These are phyloP conservation scores for Dione vanillae DNA, from an alignment of 2,888 invertebrate genomes.

Conservation along the genomic window DNA sequence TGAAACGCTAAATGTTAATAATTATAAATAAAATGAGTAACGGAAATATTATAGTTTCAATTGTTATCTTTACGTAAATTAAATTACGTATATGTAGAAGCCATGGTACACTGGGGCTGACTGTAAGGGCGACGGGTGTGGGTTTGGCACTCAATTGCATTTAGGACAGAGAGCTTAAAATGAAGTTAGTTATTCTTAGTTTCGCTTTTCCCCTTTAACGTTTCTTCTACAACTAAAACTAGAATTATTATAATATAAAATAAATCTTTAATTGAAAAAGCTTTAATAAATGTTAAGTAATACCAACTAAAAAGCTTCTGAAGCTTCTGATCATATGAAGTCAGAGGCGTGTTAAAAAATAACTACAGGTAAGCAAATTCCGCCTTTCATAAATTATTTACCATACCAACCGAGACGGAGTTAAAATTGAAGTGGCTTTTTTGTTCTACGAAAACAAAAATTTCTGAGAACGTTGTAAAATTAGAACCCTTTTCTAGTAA, in stretches of 20 bases:
- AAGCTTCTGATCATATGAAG: not conserved
- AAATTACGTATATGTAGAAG: too few relatives aligned
- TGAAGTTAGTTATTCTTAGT: too few relatives aligned
- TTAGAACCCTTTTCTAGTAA: constrained; percentile 66
- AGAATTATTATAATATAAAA: not conserved
- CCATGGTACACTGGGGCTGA: too few relatives aligned
- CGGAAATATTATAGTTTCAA: not conserved
- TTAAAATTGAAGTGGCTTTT: constrained; percentile 48
- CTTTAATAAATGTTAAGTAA: not conserved
- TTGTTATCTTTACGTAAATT: too few relatives aligned
- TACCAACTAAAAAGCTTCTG: not conserved
- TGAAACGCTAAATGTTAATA: constrained; percentile 44
- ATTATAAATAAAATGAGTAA: not conserved
- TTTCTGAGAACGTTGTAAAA: constrained; percentile 63
- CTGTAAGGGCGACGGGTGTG: too few relatives aligned
- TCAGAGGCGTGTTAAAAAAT: not conserved
- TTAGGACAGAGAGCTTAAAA: too few relatives aligned
- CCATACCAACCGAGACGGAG: constrained; percentile 5
- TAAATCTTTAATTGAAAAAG: too few relatives aligned
- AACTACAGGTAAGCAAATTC: not conserved
- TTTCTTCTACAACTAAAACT: too few relatives aligned
- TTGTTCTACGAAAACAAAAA: constrained; percentile 51
- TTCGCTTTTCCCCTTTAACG: too few relatives aligned
- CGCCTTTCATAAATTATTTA: not conserved
- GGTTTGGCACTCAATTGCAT: too few relatives aligned